A percentile compares a stretch with the other conserved stretches of the same genome.
Evolutionary conservation across 2,797 vertebrate species (phyloP).

Genomic region (Lutjanus argentimaculatus): DNA sequence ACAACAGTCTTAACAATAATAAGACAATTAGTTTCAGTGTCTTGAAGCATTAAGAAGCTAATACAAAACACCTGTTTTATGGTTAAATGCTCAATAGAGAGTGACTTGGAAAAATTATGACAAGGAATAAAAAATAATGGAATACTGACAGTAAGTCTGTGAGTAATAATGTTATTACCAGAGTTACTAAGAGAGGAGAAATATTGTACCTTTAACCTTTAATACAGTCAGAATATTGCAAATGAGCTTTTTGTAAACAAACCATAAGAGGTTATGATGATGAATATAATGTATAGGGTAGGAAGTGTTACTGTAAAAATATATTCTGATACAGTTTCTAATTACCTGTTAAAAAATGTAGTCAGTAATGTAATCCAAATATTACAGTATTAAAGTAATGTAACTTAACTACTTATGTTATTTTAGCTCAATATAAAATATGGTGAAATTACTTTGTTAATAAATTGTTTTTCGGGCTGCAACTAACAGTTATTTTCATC

Average conservation of each 20-base stretch:
- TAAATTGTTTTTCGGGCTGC: too few species aligned
- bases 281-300: background rate
- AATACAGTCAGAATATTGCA: background rate
- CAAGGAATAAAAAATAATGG: background rate
- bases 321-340: too few species aligned
- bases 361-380: too few species aligned
- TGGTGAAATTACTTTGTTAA: too few species aligned
- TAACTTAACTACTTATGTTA: too few species aligned
- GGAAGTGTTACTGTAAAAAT: too few species aligned
- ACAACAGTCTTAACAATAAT: slow-evolving; percentile 20
- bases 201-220: background rate
- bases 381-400: too few species aligned
- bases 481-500: too few species aligned
- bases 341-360: too few species aligned
- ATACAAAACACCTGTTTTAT: slow-evolving; percentile 29
- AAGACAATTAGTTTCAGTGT: slow-evolving; percentile 15
- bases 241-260: background rate
- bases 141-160: slow-evolving; percentile 1
- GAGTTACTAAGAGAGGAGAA: background rate
- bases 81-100: background rate
- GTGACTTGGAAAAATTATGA: slow-evolving; percentile 12
- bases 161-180: background rate
- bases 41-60: slow-evolving; percentile 16
- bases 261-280: background rate
- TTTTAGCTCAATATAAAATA: too few species aligned